phyloP scores from a whole-genome alignment of 2,888 invertebrate genomes.

The Cecidostiba fungosa region DNA sequence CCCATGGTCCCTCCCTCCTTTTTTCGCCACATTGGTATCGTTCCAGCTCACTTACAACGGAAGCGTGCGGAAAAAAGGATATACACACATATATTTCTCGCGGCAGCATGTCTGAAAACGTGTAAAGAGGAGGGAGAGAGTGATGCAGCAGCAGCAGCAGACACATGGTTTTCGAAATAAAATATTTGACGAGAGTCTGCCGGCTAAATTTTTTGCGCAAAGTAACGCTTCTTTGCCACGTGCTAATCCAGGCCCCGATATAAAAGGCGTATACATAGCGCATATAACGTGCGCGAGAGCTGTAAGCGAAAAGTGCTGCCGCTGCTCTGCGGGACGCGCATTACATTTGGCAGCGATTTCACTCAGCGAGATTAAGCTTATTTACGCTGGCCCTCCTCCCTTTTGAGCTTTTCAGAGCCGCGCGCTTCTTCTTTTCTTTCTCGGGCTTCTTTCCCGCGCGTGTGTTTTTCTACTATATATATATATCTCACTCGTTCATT shows the following conservation, averaged over 20 bases:
- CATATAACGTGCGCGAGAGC: neutral
- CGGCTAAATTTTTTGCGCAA: neutral
- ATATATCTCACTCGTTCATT: neutral
- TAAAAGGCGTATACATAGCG: conserved; percentile 41
- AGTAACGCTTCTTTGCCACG: neutral
- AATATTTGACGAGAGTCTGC: neutral
- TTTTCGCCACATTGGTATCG: neutral
- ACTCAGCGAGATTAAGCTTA: conserved; percentile 79
- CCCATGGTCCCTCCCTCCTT: neutral
- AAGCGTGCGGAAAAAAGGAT: neutral
- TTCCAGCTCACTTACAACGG: conserved; percentile 4
- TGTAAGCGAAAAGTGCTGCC: conserved; percentile 55
- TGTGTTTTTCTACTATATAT: conserved; percentile 17
- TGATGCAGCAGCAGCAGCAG: no score
- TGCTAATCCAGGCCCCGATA: conserved; percentile 42
- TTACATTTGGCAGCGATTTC: conserved; percentile 79
- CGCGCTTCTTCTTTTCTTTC: conserved; percentile 7
- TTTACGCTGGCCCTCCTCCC: conserved; percentile 69
- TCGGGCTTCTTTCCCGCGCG: conserved; percentile 24
- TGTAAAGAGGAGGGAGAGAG: neutral
- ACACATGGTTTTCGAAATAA: neutral
- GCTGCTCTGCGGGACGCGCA: conserved; percentile 69
- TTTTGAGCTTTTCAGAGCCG: conserved; percentile 18
- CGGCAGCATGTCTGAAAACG: neutral
- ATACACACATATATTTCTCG: neutral